Percentiles rank a stretch among this genome's conserved stretches.
Conservation (phyloP, 1,140 invertebrate genomes). For the Drosophila lini region DNA sequence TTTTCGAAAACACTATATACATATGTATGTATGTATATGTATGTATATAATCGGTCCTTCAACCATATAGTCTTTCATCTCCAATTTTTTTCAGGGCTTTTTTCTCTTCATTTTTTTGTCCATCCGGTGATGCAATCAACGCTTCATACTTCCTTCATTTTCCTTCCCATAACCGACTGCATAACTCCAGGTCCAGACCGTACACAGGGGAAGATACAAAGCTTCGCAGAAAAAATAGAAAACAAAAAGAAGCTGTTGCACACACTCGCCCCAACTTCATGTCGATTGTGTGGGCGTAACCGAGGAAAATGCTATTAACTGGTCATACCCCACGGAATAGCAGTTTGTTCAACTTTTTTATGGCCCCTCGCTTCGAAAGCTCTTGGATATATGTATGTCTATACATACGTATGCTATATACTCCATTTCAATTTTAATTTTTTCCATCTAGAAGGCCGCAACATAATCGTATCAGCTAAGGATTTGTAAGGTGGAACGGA, state of each 20-base stretch:
- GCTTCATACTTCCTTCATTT: slow-evolving; percentile 38
- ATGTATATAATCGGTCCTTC: slow-evolving; percentile 11
- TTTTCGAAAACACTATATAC: background rate
- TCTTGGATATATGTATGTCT: slow-evolving; percentile 13
- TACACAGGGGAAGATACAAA: slow-evolving; percentile 6
- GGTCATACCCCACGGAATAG: slow-evolving; percentile 47
- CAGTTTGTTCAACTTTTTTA: slow-evolving; percentile 39
- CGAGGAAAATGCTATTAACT: slow-evolving; percentile 46
- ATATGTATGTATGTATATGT: too few species aligned
- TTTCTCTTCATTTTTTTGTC: slow-evolving; percentile 6
- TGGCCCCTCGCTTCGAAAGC: slow-evolving; percentile 20
- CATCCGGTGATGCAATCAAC: slow-evolving; percentile 49
- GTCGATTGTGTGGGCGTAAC: slow-evolving; percentile 50
- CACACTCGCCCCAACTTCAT: slow-evolving; percentile 29
- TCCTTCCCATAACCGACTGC: slow-evolving; percentile 25
- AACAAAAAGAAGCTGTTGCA: slow-evolving; percentile 44
- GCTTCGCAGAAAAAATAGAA: slow-evolving; percentile 16
- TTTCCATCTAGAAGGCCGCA: slow-evolving; percentile 25
- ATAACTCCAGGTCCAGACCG: slow-evolving; percentile 21
- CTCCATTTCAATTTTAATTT: slow-evolving; percentile 20
- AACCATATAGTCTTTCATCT: slow-evolving; percentile 24
- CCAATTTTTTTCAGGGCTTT: background rate
- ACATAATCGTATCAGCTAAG: slow-evolving; percentile 40
- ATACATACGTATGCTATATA: slow-evolving; percentile 12
- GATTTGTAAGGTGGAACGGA: slow-evolving; percentile 40